Conservation (phyloP, 1,140 invertebrate species). For the Papilio aristodemus region DNA sequence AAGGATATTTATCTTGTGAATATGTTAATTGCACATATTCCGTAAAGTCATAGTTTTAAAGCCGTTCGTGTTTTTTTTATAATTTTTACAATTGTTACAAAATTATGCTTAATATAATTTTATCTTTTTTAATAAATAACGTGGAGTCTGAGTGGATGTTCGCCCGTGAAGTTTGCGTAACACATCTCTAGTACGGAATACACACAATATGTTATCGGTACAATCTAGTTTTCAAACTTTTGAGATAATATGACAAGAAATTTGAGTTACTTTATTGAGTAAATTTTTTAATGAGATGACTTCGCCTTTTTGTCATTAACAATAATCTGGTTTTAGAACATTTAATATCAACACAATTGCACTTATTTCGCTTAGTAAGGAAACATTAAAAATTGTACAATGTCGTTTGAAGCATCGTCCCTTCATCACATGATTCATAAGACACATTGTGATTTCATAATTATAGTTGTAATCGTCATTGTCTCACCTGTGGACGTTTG, state of each 20-base stretch:
- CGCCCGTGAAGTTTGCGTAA: constrained; percentile 6
- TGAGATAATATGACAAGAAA: constrained; percentile 2
- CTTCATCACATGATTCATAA: constrained; percentile 61
- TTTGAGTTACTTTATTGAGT: neutral
- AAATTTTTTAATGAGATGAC: neutral
- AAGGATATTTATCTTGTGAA: constrained; percentile 28
- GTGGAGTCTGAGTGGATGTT: neutral
- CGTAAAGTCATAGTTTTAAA: neutral
- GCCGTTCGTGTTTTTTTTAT: neutral
- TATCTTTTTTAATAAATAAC: neutral
- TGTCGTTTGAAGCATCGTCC: constrained; percentile 12
- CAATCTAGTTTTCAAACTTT: constrained; percentile 18
- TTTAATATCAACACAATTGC: neutral
- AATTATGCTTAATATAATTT: neutral
- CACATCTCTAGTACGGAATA: constrained; percentile 12
- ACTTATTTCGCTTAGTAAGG: constrained; percentile 1
- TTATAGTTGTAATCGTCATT: constrained; percentile 49
- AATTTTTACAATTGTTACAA: neutral
- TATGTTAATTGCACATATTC: constrained; percentile 15
- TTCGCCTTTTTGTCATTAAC: neutral
- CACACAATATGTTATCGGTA: constrained; percentile 11
- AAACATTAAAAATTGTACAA: neutral
- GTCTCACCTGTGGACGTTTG: constrained; percentile 58
- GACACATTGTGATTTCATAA: constrained; percentile 54
- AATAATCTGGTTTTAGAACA: neutral